A percentile compares a stretch with the other conserved stretches of the same genome.
Evolutionary conservation across 2,113 vertebrate genomes (phyloP).

Genomic region (Columbina picui): DNA sequence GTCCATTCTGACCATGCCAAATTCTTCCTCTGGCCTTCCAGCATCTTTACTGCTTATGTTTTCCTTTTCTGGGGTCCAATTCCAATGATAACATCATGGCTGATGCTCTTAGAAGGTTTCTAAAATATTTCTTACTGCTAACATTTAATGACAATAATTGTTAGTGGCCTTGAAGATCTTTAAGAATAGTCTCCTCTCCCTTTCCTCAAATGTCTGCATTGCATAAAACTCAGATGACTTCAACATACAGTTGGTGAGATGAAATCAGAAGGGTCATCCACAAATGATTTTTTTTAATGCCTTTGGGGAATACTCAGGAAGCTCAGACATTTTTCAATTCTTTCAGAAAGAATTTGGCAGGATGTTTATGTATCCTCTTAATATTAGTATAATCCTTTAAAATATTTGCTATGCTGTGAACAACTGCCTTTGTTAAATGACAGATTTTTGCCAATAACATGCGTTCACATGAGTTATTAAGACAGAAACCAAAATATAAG

Average conservation of each 20-base stretch:
- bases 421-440: background rate
- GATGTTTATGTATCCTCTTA: background rate
- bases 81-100: constrained; percentile 10
- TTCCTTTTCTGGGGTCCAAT: background rate
- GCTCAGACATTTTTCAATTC: background rate
- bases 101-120: constrained; percentile 32
- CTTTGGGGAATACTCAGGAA: background rate
- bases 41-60: constrained; percentile 30
- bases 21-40: constrained; percentile 36
- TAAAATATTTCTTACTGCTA: constrained; percentile 33
- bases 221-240: background rate
- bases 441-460: background rate
- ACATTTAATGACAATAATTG: background rate
- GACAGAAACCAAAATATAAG: background rate
- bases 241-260: background rate
- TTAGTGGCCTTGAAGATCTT: background rate
- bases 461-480: background rate
- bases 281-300: background rate
- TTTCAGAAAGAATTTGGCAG: background rate
- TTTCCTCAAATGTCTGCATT: background rate
- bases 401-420: background rate
- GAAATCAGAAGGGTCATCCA: constrained; percentile 7
- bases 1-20: constrained; percentile 19
- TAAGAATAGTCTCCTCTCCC: background rate
- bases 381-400: background rate